Evolutionary conservation across 2,888 invertebrate species (phyloP).

Genomic region (Chaetogeoica ovagalla): DNA sequence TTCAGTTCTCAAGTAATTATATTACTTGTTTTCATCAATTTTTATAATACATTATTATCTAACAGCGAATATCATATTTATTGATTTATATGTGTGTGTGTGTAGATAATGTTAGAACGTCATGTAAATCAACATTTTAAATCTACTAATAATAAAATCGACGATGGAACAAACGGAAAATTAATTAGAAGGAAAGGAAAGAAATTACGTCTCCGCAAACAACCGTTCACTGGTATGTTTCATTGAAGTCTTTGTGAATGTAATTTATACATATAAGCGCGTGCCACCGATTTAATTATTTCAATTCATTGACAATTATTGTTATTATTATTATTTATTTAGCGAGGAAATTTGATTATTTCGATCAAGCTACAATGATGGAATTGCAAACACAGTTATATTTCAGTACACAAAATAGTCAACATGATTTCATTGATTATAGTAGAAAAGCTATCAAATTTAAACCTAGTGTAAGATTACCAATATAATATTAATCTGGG

Average conservation of each 20-base stretch:
- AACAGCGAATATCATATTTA: background rate
- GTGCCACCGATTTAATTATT: background rate
- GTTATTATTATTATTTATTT: constrained; percentile 58
- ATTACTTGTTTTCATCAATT: background rate
- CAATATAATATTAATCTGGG: background rate
- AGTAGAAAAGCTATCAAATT: constrained; percentile 42
- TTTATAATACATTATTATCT: background rate
- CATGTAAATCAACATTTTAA: constrained; percentile 93
- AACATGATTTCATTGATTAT: constrained; percentile 50
- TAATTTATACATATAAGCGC: background rate
- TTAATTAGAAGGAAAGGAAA: constrained; percentile 84
- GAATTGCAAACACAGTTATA: constrained; percentile 61
- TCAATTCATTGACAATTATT: constrained; percentile 35
- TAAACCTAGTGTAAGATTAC: constrained; percentile 39
- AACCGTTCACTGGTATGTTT: constrained; percentile 83
- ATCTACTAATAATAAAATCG: constrained; percentile 65
- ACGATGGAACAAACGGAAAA: constrained; percentile 72
- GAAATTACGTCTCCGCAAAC: constrained; percentile 81
- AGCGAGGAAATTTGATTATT: constrained; percentile 93
- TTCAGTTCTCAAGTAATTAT: constrained; percentile 80
- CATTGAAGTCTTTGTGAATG: background rate
- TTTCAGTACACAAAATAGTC: constrained; percentile 46
- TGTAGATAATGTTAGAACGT: constrained; percentile 79
- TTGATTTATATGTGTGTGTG: constrained; percentile 55
- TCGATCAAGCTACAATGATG: constrained; percentile 85